Evolutionary conservation across 2,113 vertebrate genomes (phyloP), one percentile per base, ranked within the genome.

Genomic region (Ammodytes marinus): DNA sequence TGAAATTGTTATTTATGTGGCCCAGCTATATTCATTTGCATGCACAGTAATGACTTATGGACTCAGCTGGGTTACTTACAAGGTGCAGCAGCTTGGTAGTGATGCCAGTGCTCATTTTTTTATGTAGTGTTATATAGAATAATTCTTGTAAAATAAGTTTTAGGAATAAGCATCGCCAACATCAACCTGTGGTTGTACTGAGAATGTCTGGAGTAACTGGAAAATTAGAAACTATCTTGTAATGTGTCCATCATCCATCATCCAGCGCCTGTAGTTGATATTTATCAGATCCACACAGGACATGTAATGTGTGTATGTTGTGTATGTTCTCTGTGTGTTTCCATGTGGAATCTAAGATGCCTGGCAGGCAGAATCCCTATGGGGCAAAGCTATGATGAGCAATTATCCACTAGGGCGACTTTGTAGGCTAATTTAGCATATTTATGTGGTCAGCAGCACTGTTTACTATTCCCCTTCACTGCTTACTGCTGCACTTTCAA

Each of bases 341-440:
- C 87, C 90, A 89, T 85, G 86, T 90, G 88, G 91, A 93, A 89
- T 93, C 89, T 88, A 80, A 91, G 92, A 89, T 90, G 89, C 86
- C 90, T 91, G 79, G 87, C 91, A 89, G 92, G 84, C 90, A 77
- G 77, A 74, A 82, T 91, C 90, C 92, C 90, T 69, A 49, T 74
- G 88, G 91, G 90, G 80, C 75, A 82, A 86, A 86, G 88, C 91
- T 82, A 94, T 94, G 92, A 94, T 93, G 91, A 92, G 92, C 92
- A 92, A 94, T 94, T 94, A 94, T 93, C 92, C 92, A 93, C 90
- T 87, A 87, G 92, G 91, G 90, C 88, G 80, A 88, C 90, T 92
- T 93, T 92, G 92, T 89, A 90, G 93, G 91, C 92, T 93, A 92
- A 94, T 94, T 92, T 91, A 85, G 84, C 90, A 92, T 91, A 93